Base-by-base conservation (phyloP, 1,140 invertebrate genomes). In the Bombus affinis region DNA sequence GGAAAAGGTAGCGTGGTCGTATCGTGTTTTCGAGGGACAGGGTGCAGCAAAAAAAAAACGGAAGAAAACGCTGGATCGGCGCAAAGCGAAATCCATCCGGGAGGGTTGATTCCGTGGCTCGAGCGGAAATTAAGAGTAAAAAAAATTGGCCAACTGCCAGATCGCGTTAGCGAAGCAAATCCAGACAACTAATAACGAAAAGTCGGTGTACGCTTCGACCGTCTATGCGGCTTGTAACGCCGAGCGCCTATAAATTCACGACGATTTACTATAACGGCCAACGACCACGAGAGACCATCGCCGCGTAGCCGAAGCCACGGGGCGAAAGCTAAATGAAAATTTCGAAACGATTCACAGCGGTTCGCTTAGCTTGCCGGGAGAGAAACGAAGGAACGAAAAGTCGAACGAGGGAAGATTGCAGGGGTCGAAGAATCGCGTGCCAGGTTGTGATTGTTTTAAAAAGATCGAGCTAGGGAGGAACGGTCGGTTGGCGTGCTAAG, bases 141-240 rank as follows among this genome's bases (percentile, higher is more conserved):
- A 90, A 91, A 85, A 78, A 88, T 79, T 92, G 92, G 92, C 88
- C 62, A 70, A 59, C 59, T 71, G 89, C 92, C 92, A 92, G 91
- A 92, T 88, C 88, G 87, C 86, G 79, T 85, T 89, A 87, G 84
- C 74, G 79, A 79, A 87, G 88, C 79, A 88, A 89, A 91, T 88
- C 86, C 88, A 79, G 83, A 89, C 87, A 88, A 92, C 90, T 92
- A 92, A 90, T 92, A 91, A 91, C 86, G 87, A 92, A 62, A 91
- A 92, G 83, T 79, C 81, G 85, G 77, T 86, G 83, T 87, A 79
- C 83, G 79, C 68, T 85, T 57, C 65, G 87, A 37, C 28, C 28
- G 53, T 37, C 57, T 39, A 32, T 25, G 75, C 57, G n/a, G 15
- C 57, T 28, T 59, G 47, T 39, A 39, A 59, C 74, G 22, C 47